Base-by-base conservation (phyloP, 2,888 invertebrate species). In the Euproctis similis region DNA sequence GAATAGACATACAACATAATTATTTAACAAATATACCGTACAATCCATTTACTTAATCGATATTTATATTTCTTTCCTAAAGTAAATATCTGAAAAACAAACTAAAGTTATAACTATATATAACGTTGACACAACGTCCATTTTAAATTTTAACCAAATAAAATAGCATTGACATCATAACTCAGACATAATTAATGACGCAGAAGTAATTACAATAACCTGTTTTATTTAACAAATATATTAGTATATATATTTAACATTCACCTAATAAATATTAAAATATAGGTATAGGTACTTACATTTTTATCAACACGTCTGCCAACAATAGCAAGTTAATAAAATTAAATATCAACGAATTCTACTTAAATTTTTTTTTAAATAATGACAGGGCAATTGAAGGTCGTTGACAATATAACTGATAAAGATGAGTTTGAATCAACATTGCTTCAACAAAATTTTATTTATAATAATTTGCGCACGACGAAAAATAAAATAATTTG, bases 401-500 rank as follows among this genome's bases (percentile, higher is more conserved):
- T 25, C 32, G 26, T 31, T 12, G 26, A 40, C 32, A 32, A 41
- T 46, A 33, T 31, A 39, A 31, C 32, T 35, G 49, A 46, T 50
- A 48, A 48, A 48, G 34, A 38, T 29, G 37, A 30, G 26, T 26
- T n/a, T 21, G 9, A 26, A 8, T 26, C 22, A 16, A 32, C 10
- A n/a, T 17, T 30, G 28, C 24, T 30, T 38, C 28, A 43, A 35
- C 36, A 28, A 35, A 41, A 34, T 30, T n/a, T n/a, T n/a, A n/a
- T n/a, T n/a, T n/a, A n/a, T n/a, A n/a, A 40, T 47, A 53, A 50
- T 55, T 42, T 45, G 28, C 28, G 42, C 39, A 24, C 23, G 46
- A 36, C 44, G 46, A 41, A 52, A 39, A 56, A 56, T 50, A 56
- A 47, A 36, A 36, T 39, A 53, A 59, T 55, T 50, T 42, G 35